Percentiles rank a stretch among this genome's conserved stretches.
Conservation (phyloP, 2,797 vertebrate species). For the Hyperoplus lanceolatus region DNA sequence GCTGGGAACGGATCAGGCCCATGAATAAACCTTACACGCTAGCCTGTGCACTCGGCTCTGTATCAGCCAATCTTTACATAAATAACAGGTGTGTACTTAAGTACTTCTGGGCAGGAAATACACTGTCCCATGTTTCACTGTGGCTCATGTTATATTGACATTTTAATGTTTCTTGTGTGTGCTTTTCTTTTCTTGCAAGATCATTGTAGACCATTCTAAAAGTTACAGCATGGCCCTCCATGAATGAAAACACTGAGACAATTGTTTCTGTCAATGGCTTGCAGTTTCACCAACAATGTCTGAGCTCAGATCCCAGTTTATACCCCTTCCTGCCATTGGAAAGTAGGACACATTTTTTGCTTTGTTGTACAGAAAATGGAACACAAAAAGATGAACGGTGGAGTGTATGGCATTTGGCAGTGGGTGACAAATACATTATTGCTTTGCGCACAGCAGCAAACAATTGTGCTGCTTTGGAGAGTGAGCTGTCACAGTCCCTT, state of each 20-base stretch:
- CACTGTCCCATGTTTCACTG: constrained; percentile 5
- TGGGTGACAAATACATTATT: constrained; percentile 82
- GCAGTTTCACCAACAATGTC: constrained; percentile 33
- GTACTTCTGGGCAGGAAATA: neutral
- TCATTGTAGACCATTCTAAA: constrained; percentile 6
- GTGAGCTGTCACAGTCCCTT: constrained; percentile 76
- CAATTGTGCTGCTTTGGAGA: constrained; percentile 77
- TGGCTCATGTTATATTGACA: constrained; percentile 53
- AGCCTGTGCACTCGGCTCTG: no score
- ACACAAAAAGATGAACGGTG: constrained; percentile 73
- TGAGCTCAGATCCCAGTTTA: constrained; percentile 32
- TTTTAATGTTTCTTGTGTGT: constrained; percentile 30
- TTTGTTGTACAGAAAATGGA: constrained; percentile 69
- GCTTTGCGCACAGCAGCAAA: constrained; percentile 73
- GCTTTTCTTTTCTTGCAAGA: constrained; percentile 18
- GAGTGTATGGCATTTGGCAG: constrained; percentile 73
- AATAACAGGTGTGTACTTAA: neutral
- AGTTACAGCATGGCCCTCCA: neutral
- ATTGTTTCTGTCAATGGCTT: constrained; percentile 33
- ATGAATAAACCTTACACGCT: neutral
- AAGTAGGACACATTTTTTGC: constrained; percentile 68
- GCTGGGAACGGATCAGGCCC: no score
- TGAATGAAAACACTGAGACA: constrained; percentile 29
- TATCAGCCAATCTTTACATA: neutral
- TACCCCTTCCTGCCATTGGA: constrained; percentile 42